Conservation (phyloP, 2,113 vertebrate genomes). For the Copsychus sechellarum region DNA sequence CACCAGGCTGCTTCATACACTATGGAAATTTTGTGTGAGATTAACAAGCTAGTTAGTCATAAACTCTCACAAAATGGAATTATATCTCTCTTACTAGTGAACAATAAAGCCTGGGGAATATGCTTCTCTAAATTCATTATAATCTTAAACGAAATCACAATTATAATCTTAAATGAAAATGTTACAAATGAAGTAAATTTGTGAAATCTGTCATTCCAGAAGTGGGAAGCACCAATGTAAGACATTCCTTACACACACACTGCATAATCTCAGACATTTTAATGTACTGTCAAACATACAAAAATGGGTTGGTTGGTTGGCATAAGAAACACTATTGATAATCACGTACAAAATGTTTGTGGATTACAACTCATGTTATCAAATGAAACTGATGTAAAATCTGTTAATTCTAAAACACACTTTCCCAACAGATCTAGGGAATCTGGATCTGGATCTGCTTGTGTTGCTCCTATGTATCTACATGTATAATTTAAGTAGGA, state of each 20-base stretch:
- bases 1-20: not conserved
- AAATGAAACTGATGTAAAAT: slow-evolving; percentile 7
- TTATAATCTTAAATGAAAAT: not conserved
- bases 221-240: not conserved
- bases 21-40: not conserved
- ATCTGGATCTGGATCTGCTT: not conserved
- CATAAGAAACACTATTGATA: not conserved
- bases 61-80: not conserved
- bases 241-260: not conserved
- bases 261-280: not conserved
- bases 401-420: not conserved
- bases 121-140: not conserved
- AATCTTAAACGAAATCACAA: not conserved
- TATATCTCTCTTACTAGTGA: not conserved
- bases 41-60: not conserved
- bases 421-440: not conserved
- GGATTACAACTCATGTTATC: not conserved
- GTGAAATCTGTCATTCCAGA: not conserved
- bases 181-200: not conserved
- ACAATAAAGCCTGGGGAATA: not conserved
- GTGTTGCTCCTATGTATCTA: not conserved
- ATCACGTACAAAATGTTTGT: not conserved
- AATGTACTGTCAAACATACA: slow-evolving; percentile 2
- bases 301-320: not conserved
- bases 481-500: slow-evolving; percentile 34